A percentile compares a stretch with the other conserved stretches of the same genome.
Conservation (phyloP, 2,797 vertebrate species). For the Channallabes apus region DNA sequence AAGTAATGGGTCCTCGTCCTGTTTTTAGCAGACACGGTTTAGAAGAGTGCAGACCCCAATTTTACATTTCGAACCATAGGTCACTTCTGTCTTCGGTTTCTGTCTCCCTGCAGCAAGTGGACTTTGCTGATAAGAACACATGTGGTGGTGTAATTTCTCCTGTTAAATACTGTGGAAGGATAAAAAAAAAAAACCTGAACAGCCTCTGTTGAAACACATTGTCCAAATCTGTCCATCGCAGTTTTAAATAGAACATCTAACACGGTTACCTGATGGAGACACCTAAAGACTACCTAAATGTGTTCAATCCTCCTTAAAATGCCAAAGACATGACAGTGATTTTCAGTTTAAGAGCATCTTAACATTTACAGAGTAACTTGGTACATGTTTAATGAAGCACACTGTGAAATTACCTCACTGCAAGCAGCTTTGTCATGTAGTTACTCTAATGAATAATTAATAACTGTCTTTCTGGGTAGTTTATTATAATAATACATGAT, state of each 20-base stretch:
- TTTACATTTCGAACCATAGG: constrained; percentile 8
- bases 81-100: not conserved
- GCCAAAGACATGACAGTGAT: no score
- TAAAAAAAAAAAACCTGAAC: not conserved
- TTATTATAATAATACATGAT: not conserved
- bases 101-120: constrained; percentile 23
- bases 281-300: not conserved
- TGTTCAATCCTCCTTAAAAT: not conserved
- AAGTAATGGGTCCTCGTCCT: constrained; percentile 1
- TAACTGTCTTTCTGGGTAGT: not conserved
- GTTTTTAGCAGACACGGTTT: not conserved
- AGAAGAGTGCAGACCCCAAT: not conserved
- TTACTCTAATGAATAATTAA: not conserved
- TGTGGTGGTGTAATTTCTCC: not conserved
- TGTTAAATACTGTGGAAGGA: not conserved
- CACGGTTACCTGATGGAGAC: not conserved
- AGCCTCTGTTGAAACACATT: not conserved
- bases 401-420: not conserved
- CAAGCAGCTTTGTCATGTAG: not conserved
- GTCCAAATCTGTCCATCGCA: not conserved
- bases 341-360: not conserved
- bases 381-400: not conserved
- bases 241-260: not conserved
- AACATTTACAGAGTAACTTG: not conserved
- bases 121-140: constrained; percentile 13